Percentiles rank a stretch among this genome's conserved stretches.
These are phyloP conservation scores for Parazoanthus swiftii DNA, from an alignment of 92 coral and sea anemone species.

Conservation along the genomic window DNA sequence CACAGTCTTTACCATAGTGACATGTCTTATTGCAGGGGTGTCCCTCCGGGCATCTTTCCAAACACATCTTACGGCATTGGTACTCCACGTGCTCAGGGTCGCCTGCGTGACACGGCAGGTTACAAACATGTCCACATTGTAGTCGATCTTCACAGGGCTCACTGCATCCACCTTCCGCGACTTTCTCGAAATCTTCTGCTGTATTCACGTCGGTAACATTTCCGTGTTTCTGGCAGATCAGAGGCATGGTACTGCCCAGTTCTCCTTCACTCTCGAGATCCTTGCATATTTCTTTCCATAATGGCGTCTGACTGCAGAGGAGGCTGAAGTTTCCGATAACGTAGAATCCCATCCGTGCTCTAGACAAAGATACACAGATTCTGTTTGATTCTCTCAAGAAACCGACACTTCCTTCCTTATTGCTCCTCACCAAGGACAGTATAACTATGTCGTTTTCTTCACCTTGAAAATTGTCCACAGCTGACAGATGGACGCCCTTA, in stretches of 20 bases:
- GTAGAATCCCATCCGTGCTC: conserved; percentile 74
- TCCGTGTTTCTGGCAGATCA: conserved; percentile 49
- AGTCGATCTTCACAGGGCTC: conserved; percentile 50
- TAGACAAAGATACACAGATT: conserved; percentile 75
- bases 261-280: conserved; percentile 42
- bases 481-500: conserved; percentile 55
- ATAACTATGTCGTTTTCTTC: conserved; percentile 71
- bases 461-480: conserved; percentile 45
- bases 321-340: conserved; percentile 69
- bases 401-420: conserved; percentile 54
- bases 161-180: conserved; percentile 51
- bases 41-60: conserved; percentile 26
- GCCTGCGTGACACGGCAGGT: conserved; percentile 49
- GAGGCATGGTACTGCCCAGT: conserved; percentile 39
- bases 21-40: conserved; percentile 67
- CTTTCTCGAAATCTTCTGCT: conserved; percentile 51
- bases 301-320: conserved; percentile 39
- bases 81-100: conserved; percentile 46
- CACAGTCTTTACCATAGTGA: conserved; percentile 54
- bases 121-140: conserved; percentile 67
- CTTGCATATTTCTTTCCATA: conserved; percentile 65
- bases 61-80: conserved; percentile 43
- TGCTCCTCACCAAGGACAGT: conserved; percentile 75
- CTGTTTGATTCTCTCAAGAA: conserved; percentile 70
- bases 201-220: conserved; percentile 45